Percentiles rank a stretch among this genome's conserved stretches.
Conservation (phyloP, 2,888 invertebrate genomes). For the Euproctis similis region DNA sequence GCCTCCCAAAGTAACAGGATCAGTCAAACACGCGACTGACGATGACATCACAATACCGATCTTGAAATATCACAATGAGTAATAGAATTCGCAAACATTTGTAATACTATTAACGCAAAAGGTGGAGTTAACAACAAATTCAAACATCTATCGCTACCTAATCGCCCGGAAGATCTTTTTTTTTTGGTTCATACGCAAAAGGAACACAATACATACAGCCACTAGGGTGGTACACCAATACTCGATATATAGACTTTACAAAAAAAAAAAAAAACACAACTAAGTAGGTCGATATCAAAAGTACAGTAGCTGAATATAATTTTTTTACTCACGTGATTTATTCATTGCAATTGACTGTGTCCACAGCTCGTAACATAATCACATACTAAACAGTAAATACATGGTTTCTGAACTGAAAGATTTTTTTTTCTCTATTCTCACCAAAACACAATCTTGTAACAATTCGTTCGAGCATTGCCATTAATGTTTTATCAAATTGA, state of each 20-base stretch:
- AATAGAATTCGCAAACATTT: slow-evolving; percentile 74
- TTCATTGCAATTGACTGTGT: slow-evolving; percentile 58
- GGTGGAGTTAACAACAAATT: slow-evolving; percentile 72
- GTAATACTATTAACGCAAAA: slow-evolving; percentile 72
- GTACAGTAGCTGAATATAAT: slow-evolving; percentile 13
- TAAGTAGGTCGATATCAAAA: slow-evolving; percentile 20
- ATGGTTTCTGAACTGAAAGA: slow-evolving; percentile 54
- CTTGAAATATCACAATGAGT: slow-evolving; percentile 62
- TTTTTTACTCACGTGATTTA: slow-evolving; percentile 63
- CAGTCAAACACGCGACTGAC: slow-evolving; percentile 54
- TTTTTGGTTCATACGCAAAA: slow-evolving; percentile 64
- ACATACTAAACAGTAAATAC: slow-evolving; percentile 59
- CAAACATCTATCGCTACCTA: slow-evolving; percentile 66
- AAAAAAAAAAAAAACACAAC: slow-evolving; percentile 21
- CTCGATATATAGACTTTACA: no score
- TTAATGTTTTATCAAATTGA: slow-evolving; percentile 74
- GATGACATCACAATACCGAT: slow-evolving; percentile 47
- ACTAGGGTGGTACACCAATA: slow-evolving; percentile 54
- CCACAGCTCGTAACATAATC: slow-evolving; percentile 54
- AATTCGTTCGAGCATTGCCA: slow-evolving; percentile 69
- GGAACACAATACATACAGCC: slow-evolving; percentile 45
- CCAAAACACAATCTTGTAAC: slow-evolving; percentile 71
- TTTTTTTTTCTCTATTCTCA: no score
- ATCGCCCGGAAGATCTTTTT: slow-evolving; percentile 69
- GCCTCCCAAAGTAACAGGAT: slow-evolving; percentile 40